Conservation (phyloP, 2,113 vertebrate species). For the Polypterus senegalus region DNA sequence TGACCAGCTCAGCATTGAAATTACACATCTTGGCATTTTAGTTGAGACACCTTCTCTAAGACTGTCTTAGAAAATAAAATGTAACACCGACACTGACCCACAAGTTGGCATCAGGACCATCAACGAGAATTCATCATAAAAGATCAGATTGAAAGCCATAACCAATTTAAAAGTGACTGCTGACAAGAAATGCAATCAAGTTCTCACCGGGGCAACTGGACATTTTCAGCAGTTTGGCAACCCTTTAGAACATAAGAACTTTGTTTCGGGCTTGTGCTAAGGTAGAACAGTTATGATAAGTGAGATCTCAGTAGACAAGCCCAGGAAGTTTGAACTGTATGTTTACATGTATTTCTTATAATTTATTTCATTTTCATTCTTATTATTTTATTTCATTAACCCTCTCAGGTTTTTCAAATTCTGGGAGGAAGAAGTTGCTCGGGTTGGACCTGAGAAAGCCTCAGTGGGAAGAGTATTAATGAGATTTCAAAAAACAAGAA, state of each 20-base stretch:
- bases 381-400: not conserved
- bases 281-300: not conserved
- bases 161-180: no score
- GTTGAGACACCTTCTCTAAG: no score
- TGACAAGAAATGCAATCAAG: no score
- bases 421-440: slow-evolving; percentile 50
- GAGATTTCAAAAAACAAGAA: slow-evolving; percentile 48
- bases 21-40: no score
- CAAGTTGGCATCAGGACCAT: no score
- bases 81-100: no score
- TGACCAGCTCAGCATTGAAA: no score
- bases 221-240: no score
- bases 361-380: slow-evolving; percentile 1
- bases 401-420: slow-evolving; percentile 41
- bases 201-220: no score
- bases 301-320: not conserved
- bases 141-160: no score
- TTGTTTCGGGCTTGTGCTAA: not conserved
- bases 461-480: slow-evolving; percentile 38
- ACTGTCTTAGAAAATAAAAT: no score
- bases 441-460: slow-evolving; percentile 46
- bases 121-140: no score
- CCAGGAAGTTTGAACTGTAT: not conserved
- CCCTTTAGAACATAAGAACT: not conserved
- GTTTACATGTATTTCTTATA: not conserved